phyloP scores from a whole-genome alignment of 2,113 vertebrate species.

The Crotalus tigris region DNA sequence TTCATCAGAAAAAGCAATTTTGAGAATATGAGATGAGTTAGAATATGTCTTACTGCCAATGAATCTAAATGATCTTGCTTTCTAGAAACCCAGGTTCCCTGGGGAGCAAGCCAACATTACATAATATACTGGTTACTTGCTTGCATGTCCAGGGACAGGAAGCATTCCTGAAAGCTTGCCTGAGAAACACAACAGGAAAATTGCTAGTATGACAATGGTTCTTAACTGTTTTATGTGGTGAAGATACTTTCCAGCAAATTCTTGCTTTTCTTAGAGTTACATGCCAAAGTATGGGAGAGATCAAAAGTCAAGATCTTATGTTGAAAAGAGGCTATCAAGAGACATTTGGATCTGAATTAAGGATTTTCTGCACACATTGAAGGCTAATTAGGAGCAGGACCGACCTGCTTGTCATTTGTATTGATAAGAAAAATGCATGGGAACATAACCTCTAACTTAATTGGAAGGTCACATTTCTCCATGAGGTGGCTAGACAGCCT shows the following conservation, averaged over 20 bases:
- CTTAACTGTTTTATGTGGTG: not conserved
- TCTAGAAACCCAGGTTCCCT: not conserved
- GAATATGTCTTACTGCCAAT: not conserved
- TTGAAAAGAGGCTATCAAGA: slow-evolving; percentile 3
- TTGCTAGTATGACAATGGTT: not conserved
- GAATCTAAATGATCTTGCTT: not conserved
- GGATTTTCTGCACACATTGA: slow-evolving; percentile 1
- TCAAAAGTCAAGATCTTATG: slow-evolving; percentile 27
- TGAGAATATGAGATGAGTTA: not conserved
- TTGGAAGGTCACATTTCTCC: not conserved
- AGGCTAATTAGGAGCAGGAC: slow-evolving; percentile 11
- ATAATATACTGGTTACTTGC: not conserved
- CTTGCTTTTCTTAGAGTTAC: not conserved
- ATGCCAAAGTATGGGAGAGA: not conserved
- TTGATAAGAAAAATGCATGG: not conserved
- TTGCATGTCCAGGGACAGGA: not conserved
- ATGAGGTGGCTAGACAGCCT: not conserved
- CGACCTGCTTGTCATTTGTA: not conserved
- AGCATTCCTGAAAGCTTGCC: slow-evolving; percentile 8
- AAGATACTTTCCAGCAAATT: not conserved
- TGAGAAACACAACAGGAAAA: not conserved
- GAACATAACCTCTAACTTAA: not conserved
- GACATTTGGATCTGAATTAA: not conserved
- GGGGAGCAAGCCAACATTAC: not conserved
- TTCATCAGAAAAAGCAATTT: not conserved